Conservation (phyloP, 2,888 invertebrate species). For the Crioceris asparagi region DNA sequence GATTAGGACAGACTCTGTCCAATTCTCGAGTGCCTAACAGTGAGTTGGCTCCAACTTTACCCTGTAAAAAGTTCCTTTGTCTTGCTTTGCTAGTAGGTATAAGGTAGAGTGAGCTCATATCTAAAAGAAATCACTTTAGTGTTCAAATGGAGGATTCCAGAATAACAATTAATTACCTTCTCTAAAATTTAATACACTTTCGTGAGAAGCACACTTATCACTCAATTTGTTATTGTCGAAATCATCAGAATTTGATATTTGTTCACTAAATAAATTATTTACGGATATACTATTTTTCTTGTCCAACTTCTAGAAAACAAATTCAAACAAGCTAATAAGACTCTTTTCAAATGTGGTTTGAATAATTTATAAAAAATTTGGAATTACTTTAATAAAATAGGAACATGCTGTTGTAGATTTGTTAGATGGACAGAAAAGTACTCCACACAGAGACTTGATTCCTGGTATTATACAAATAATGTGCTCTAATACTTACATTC, state of each 20-base stretch:
- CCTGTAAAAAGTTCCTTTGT: conserved; percentile 72
- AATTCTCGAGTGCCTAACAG: conserved; percentile 76
- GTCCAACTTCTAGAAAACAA: conserved; percentile 19
- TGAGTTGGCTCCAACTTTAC: conserved; percentile 68
- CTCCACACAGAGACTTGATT: too few relatives aligned
- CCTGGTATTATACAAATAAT: too few relatives aligned
- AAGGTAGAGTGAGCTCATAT: conserved; percentile 41
- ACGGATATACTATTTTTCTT: conserved; percentile 35
- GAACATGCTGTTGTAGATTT: too few relatives aligned
- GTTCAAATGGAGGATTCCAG: too few relatives aligned
- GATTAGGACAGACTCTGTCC: conserved; percentile 73
- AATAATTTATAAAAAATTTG: too few relatives aligned
- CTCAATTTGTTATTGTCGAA: conserved; percentile 25
- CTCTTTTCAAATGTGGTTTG: too few relatives aligned
- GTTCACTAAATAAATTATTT: conserved; percentile 28
- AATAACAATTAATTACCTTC: conserved; percentile 19
- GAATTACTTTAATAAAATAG: too few relatives aligned
- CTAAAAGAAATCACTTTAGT: too few relatives aligned
- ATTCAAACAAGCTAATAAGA: not conserved
- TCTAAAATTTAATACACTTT: conserved; percentile 31
- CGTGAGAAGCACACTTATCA: conserved; percentile 35
- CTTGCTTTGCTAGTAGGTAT: conserved; percentile 75
- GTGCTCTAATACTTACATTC: too few relatives aligned
- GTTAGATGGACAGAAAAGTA: too few relatives aligned
- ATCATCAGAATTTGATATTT: conserved; percentile 13